Evolutionary conservation across 2,888 invertebrate species (phyloP).

Genomic region (Mythimna impura): DNA sequence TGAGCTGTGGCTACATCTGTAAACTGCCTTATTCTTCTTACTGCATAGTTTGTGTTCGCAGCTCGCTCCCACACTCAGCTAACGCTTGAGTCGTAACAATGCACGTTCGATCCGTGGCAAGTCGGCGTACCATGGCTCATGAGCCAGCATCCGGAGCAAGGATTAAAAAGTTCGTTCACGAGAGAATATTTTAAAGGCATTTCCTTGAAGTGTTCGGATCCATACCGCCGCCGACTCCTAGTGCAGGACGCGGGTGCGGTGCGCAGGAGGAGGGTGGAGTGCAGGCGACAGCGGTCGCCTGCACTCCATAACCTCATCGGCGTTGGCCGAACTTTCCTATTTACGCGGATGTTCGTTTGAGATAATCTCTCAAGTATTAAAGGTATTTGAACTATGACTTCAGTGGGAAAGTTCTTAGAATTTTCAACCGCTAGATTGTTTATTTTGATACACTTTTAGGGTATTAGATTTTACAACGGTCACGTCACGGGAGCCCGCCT

Average conservation of each 20-base stretch:
- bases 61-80: neutral
- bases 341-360: conserved; percentile 18
- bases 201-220: conserved; percentile 10
- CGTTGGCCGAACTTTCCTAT: conserved; percentile 1
- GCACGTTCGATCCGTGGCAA: neutral
- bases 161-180: conserved; percentile 19
- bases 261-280: no score
- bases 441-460: neutral
- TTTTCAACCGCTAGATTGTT: neutral
- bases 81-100: neutral
- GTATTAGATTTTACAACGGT: neutral
- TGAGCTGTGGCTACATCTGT: no score
- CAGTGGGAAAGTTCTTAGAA: neutral
- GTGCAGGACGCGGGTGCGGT: no score
- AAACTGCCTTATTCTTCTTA: no score
- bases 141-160: conserved; percentile 4
- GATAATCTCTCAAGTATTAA: conserved; percentile 15
- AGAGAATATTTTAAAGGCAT: conserved; percentile 24
- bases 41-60: no score
- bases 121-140: conserved; percentile 2
- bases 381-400: neutral
- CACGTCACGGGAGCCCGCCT: neutral
- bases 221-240: no score
- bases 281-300: no score
- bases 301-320: conserved; percentile 14